Evolutionary conservation across 2,113 vertebrate species (phyloP).

Genomic region (Muscicapa adusta): DNA sequence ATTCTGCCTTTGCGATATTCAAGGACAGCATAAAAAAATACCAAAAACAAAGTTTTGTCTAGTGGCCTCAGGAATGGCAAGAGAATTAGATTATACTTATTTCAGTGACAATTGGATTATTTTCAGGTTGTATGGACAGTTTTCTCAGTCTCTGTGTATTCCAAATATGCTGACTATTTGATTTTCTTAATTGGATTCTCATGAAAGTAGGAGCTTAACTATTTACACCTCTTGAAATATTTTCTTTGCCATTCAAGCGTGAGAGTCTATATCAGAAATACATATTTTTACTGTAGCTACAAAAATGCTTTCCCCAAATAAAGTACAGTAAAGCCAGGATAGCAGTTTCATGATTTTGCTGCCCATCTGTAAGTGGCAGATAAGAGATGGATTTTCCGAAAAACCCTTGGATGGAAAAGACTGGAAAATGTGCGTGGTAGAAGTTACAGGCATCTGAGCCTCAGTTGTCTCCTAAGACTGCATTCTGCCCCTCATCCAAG

Average conservation of each 20-base stretch:
- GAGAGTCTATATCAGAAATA: background rate
- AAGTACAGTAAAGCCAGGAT: background rate
- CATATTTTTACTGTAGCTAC: background rate
- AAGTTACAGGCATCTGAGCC: rapidly evolving
- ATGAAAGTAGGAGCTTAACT: background rate
- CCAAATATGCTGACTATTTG: background rate
- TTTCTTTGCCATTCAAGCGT: background rate
- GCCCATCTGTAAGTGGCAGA: background rate
- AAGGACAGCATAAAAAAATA: background rate
- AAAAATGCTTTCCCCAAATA: background rate
- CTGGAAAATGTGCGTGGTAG: background rate
- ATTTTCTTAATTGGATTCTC: background rate
- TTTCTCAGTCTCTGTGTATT: constrained; percentile 7
- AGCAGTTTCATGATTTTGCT: background rate
- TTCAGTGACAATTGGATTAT: background rate
- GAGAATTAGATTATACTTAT: background rate
- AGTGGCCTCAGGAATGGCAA: background rate
- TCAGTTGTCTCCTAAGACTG: rapidly evolving
- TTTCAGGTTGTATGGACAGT: background rate
- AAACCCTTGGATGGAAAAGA: background rate
- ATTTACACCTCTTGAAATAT: background rate
- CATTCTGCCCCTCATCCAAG: background rate
- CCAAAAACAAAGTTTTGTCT: background rate
- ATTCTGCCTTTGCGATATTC: background rate
- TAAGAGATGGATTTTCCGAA: background rate